Base-by-base conservation (phyloP, 35 echinoderm and acorn worm genomes). In the Apostichopus japonicus region DNA sequence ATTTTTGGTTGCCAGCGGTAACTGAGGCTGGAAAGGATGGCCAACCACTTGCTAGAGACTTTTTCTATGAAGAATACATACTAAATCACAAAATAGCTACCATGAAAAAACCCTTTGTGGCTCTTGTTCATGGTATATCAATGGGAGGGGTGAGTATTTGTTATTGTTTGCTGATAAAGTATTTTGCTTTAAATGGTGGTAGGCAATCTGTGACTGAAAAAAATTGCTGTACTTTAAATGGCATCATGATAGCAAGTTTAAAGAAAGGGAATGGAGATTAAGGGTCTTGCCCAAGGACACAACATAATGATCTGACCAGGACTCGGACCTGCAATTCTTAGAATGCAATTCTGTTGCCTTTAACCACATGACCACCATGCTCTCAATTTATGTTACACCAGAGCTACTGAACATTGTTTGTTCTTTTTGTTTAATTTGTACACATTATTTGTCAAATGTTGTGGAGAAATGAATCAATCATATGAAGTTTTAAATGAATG, bases 11-110 rank as follows among this genome's bases (percentile, higher is more conserved):
- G 51, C 33, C 91, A 98, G 97, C 97, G 89, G 97, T 99, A 5
- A 99, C 95, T 44, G 95, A 99, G 14, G 87, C 93, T 73, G 97
- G 97, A 25, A 95, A 89, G 21, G 58, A 24, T 11, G 95, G 97
- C 6, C 93, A 94, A 22, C 53, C 56, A 33, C 55, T 84, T 21
- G 55, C 93, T 6, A 81, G 17, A 3, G 79, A 92, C n/a, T 99
- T 99, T 86, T 99, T 99, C 75, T 80, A 81, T 56, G 95, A 99
- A 82, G 97, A 99, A 54, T 99, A 99, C 84, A 96, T 96, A 72
- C 84, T 98, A 33, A 98, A 98, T 71, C 88, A 98, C 59, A 57
- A 91, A 72, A 98, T 98, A 79, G 97, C 92, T 19, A 98, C 91
- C 14, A 86, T 96, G 80, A 61, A 89, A 61, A 98, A 93, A 90